Conservation (phyloP, 2,113 vertebrate genomes). For the Neodontobutis hainanensis region DNA sequence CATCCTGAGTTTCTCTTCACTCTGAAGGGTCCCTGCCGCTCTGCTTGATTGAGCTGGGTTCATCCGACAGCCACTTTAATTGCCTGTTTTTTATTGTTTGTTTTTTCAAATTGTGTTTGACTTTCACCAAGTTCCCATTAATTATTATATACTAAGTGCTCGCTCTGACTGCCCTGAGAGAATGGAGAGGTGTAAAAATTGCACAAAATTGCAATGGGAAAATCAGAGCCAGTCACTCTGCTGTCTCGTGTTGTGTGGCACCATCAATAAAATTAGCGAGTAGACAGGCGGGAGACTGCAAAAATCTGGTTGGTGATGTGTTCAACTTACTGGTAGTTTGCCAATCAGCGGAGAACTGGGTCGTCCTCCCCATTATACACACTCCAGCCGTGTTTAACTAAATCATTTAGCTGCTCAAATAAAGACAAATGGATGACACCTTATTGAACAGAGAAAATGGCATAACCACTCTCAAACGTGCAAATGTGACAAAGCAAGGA, state of each 20-base stretch:
- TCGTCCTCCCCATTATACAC: conserved; percentile 44
- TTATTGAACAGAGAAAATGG: background rate
- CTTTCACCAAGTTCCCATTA: conserved; percentile 41
- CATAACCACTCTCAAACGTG: background rate
- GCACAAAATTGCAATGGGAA: conserved; percentile 44
- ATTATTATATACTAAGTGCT: conserved; percentile 53
- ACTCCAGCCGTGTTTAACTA: conserved; percentile 59
- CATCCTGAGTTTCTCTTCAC: conserved; percentile 21
- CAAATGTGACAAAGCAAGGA: no score
- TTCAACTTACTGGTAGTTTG: conserved; percentile 42
- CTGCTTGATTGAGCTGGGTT: conserved; percentile 29
- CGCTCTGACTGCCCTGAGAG: conserved; percentile 25
- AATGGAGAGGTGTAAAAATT: conserved; percentile 41
- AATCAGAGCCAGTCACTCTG: conserved; percentile 49
- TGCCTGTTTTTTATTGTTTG: background rate
- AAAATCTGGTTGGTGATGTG: conserved; percentile 42
- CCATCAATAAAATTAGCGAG: conserved; percentile 66
- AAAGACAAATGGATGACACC: conserved; percentile 41
- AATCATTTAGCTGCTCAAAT: conserved; percentile 46
- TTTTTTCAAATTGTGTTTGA: conserved; percentile 27
- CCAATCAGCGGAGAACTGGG: conserved; percentile 52
- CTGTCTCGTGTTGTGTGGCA: conserved; percentile 41
- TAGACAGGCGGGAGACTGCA: conserved; percentile 40
- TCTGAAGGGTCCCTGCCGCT: conserved; percentile 20
- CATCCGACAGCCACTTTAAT: conserved; percentile 29